Percentiles rank a stretch among this genome's conserved stretches.
Conservation (phyloP, 2,888 invertebrate genomes). For the Leptogaster cylindrica region DNA sequence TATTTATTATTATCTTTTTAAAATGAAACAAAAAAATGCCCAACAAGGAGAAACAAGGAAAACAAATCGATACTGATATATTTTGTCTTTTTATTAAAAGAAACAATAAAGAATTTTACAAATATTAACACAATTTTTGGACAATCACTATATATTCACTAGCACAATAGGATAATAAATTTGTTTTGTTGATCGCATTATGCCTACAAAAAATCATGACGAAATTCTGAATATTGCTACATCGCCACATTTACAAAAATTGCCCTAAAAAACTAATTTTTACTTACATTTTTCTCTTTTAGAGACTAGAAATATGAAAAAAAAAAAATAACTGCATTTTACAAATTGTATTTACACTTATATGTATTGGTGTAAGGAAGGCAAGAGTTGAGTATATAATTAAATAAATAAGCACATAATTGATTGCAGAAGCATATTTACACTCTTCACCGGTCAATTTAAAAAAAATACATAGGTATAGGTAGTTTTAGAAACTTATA, state of each 20-base stretch:
- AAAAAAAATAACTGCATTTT: slow-evolving; percentile 1
- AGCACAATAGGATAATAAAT: background rate
- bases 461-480: too few relatives aligned
- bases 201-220: too few relatives aligned
- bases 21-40: too few relatives aligned
- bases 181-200: too few relatives aligned
- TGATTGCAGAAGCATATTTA: slow-evolving; percentile 18
- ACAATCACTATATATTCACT: slow-evolving; percentile 14
- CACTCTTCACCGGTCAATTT: background rate
- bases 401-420: slow-evolving; percentile 17
- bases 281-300: slow-evolving; percentile 17
- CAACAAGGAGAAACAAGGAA: background rate
- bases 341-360: slow-evolving; percentile 4
- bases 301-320: slow-evolving; percentile 28
- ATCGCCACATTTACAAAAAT: slow-evolving; percentile 17
- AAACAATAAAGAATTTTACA: slow-evolving; percentile 28
- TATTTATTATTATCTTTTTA: too few relatives aligned
- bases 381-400: slow-evolving; percentile 17
- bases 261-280: too few relatives aligned
- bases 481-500: slow-evolving; percentile 3
- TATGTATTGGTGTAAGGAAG: background rate
- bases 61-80: background rate
- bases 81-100: slow-evolving; percentile 20
- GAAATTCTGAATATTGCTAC: background rate
- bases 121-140: slow-evolving; percentile 30